Percentiles rank a stretch among this genome's conserved stretches.
Conservation (phyloP, 1,140 invertebrate species). For the Eumeta japonica region DNA sequence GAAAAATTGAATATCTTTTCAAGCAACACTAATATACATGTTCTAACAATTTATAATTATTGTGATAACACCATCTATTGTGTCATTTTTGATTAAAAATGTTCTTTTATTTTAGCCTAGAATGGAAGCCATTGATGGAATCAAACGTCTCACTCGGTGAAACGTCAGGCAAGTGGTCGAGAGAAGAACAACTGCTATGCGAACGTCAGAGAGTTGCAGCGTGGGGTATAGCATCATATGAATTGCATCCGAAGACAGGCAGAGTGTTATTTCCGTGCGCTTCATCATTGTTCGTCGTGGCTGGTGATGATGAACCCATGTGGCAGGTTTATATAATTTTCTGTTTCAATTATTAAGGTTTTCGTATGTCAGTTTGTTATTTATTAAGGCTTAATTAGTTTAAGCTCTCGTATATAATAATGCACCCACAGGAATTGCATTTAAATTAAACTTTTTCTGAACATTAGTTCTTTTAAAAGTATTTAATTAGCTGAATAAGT, state of each 20-base stretch:
- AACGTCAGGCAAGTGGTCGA: conserved; percentile 56
- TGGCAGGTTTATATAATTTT: conserved; percentile 59
- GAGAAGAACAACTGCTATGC: conserved; percentile 87
- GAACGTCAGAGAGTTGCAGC: conserved; percentile 87
- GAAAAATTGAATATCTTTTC: too few relatives aligned
- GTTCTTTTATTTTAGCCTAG: conserved; percentile 29
- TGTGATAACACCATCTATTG: not conserved
- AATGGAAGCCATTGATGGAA: conserved; percentile 42
- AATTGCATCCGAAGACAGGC: conserved; percentile 76
- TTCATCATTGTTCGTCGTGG: conserved; percentile 70
- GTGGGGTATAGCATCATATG: conserved; percentile 93
- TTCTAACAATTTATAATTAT: too few relatives aligned
- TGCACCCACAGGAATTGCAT: too few relatives aligned
- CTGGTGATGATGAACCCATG: conserved; percentile 58
- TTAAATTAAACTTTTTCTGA: too few relatives aligned
- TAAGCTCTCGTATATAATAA: too few relatives aligned
- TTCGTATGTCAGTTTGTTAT: not conserved
- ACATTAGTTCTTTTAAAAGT: too few relatives aligned
- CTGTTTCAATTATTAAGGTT: conserved; percentile 2
- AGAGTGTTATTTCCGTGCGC: conserved; percentile 88
- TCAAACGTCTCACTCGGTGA: conserved; percentile 37
- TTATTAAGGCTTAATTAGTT: too few relatives aligned
- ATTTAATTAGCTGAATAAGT: too few relatives aligned
- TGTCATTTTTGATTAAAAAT: not conserved
- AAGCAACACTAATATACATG: too few relatives aligned